Conservation (phyloP, 2,113 vertebrate species). For the Sitta europaea region DNA sequence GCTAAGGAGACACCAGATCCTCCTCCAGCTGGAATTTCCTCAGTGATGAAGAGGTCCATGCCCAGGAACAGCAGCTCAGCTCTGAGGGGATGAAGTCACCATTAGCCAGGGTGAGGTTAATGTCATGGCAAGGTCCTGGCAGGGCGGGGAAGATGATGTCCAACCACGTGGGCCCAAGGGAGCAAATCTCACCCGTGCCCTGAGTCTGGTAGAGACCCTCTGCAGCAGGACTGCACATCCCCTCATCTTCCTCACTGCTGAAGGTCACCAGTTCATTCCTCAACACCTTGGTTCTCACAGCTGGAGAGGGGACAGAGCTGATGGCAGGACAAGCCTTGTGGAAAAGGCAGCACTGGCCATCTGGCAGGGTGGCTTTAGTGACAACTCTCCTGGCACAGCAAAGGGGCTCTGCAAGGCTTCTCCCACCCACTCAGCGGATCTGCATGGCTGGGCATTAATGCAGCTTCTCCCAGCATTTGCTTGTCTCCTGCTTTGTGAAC, state of each 20-base stretch:
- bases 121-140: background rate
- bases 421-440: background rate
- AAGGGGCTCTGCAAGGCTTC: background rate
- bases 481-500: background rate
- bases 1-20: conserved; percentile 21
- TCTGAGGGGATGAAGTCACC: background rate
- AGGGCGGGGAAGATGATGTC: background rate
- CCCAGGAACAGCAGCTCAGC: background rate
- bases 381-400: background rate
- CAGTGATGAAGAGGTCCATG: background rate
- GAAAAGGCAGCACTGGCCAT: background rate
- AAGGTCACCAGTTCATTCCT: background rate
- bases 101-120: background rate
- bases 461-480: background rate
- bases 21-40: background rate
- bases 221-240: background rate
- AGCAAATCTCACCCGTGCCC: background rate
- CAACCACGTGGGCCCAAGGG: background rate
- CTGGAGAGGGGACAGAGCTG: background rate
- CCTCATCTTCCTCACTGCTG: background rate
- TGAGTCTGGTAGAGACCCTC: too few relatives aligned
- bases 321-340: background rate
- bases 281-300: background rate
- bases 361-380: background rate
- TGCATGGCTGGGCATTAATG: background rate